These are phyloP conservation scores for Drosophila rubida DNA, from an alignment of 2,888 invertebrate species.

Conservation along the genomic window DNA sequence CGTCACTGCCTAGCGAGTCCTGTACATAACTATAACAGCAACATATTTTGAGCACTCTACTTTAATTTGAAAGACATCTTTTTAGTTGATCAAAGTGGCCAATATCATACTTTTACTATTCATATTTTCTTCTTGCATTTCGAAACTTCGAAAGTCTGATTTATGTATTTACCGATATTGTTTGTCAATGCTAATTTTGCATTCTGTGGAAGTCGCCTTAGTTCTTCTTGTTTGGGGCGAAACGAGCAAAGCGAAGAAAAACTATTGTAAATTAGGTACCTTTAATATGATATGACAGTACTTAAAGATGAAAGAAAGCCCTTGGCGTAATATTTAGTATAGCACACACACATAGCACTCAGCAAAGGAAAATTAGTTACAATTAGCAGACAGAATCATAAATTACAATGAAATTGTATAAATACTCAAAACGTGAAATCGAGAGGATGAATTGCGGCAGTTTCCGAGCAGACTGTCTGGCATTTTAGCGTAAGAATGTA, in stretches of 20 bases:
- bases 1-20: conserved; percentile 46
- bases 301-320: conserved; percentile 30
- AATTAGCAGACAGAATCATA: conserved; percentile 59
- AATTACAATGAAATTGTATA: conserved; percentile 77
- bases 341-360: conserved; percentile 52
- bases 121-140: neutral
- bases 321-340: conserved; percentile 43
- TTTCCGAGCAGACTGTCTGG: conserved; percentile 24
- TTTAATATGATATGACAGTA: conserved; percentile 61
- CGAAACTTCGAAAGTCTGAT: conserved; percentile 1
- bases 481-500: conserved; percentile 45
- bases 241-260: conserved; percentile 38
- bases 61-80: too few relatives aligned
- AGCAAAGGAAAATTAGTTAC: conserved; percentile 42
- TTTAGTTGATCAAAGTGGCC: too few relatives aligned
- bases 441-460: conserved; percentile 16
- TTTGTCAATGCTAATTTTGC: conserved; percentile 1
- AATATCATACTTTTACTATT: neutral
- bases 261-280: conserved; percentile 85
- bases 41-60: neutral
- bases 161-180: conserved; percentile 3
- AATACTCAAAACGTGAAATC: conserved; percentile 30
- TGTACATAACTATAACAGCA: conserved; percentile 20
- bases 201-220: neutral
- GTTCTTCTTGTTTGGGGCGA: conserved; percentile 7